Conservation (phyloP, 2,113 vertebrate genomes). For the Lipotes vexillifer region DNA sequence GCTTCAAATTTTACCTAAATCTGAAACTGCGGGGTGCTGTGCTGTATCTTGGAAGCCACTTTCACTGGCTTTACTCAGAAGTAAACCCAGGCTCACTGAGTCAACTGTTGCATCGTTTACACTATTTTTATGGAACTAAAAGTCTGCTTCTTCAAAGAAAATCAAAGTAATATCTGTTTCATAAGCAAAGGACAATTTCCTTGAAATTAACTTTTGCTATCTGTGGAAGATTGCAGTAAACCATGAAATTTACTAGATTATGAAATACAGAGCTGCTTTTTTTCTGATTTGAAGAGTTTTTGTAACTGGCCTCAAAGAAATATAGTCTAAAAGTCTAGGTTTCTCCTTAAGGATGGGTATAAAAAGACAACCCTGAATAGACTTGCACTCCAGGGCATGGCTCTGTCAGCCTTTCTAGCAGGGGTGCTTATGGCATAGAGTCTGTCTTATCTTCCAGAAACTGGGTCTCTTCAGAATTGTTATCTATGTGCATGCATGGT, state of each 20-base stretch:
- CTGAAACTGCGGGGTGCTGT: background rate
- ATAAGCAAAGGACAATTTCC: background rate
- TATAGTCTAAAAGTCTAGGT: background rate
- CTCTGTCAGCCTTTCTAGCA: background rate
- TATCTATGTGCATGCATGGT: background rate
- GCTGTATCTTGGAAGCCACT: background rate
- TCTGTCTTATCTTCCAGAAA: background rate
- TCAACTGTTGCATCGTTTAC: background rate
- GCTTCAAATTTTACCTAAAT: background rate
- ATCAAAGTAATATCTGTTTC: background rate
- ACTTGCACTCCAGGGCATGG: too few relatives aligned
- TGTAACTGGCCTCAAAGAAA: background rate
- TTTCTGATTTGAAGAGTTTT: background rate
- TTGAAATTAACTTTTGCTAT: background rate
- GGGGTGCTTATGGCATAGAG: too few relatives aligned
- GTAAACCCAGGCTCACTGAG: background rate
- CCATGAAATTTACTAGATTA: background rate
- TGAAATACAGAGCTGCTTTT: background rate
- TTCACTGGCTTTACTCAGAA: background rate
- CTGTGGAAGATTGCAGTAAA: background rate
- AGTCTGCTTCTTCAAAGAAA: background rate
- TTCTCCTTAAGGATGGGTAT: background rate
- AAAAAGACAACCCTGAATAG: background rate
- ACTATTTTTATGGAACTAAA: background rate
- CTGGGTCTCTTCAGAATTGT: background rate